Base-by-base conservation (phyloP, 92 coral and sea anemone species). In the Epizoanthus rinbou region DNA sequence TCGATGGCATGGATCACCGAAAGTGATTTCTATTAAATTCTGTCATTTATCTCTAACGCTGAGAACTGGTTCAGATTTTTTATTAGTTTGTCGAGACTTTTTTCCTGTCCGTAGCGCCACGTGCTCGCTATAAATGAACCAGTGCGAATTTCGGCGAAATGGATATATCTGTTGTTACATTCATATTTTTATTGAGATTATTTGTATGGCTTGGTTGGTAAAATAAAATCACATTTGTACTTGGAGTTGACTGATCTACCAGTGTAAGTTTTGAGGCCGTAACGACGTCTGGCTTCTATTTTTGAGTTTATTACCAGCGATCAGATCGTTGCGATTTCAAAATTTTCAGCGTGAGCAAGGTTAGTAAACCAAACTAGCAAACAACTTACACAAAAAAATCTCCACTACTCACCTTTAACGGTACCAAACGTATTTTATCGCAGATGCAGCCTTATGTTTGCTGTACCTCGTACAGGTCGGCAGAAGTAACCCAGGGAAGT, bases 41-140 rank as follows among this genome's bases (percentile, higher is more conserved):
- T n/a, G n/a, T n/a, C n/a, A n/a, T n/a, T n/a, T n/a, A n/a, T n/a
- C n/a, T n/a, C n/a, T n/a, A n/a, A n/a, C n/a, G n/a, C n/a, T n/a
- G n/a, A 60, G 65, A 60, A 60, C 65, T 60, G 65, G 65, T 60
- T 60, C 65, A 60, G 65, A 16, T 60, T 60, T 60, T 60, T 60
- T 2, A 14, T 60, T 60, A 60, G 65, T 60, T 60, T 60, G 66
- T 17, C 22, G 66, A 60, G 66, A 15, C 66, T 60, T 60, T 60
- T 60, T 60, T 60, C 24, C 66, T 60, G 22, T 60, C 22, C 22
- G 66, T 17, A 60, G 21, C 66, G 66, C 66, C 66, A 60, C 66
- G 7, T 60, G 66, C 66, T 60, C 66, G 66, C n/a, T n/a, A n/a
- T n/a, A n/a, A 60, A 60, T 15, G 66, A 60, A 60, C 66, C 66